Conservation (phyloP, 2,888 invertebrate genomes). For the Ophion ellenae region DNA sequence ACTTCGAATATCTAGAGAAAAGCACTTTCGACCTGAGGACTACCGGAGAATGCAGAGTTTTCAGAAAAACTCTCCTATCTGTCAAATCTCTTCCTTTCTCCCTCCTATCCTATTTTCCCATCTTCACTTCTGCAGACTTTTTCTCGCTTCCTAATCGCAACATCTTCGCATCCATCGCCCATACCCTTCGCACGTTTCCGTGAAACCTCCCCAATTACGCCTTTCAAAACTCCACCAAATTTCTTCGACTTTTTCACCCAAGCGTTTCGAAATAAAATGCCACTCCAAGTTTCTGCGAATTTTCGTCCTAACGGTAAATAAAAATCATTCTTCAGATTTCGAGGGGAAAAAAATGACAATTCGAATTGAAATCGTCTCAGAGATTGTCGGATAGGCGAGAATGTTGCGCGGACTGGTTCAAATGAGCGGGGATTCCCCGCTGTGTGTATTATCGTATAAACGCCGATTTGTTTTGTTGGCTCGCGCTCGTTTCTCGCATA, state of each 20-base stretch:
- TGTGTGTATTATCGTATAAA: constrained; percentile 12
- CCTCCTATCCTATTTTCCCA: not conserved
- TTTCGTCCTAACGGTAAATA: not conserved
- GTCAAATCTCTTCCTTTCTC: constrained; percentile 16
- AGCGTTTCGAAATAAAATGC: too few relatives aligned
- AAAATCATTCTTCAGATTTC: not conserved
- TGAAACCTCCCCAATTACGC: not conserved
- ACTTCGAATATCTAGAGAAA: not conserved
- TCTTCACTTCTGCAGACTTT: constrained; percentile 1
- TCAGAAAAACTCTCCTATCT: constrained; percentile 41
- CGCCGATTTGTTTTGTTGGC: constrained; percentile 30
- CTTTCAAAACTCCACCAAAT: not conserved
- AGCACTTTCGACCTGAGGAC: not conserved
- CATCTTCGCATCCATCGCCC: not conserved
- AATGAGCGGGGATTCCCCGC: constrained; percentile 1
- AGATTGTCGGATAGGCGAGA: not conserved
- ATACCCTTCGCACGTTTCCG: not conserved
- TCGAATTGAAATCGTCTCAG: not conserved
- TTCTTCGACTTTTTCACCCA: not conserved
- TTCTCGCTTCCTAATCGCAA: constrained; percentile 20
- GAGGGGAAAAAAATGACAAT: not conserved
- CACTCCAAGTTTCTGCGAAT: not conserved
- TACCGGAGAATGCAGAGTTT: constrained; percentile 15
- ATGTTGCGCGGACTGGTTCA: not conserved
- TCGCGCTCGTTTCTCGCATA: constrained; percentile 74